These are phyloP conservation scores for Channa argus DNA, from an alignment of 2,113 vertebrate species.

Conservation along the genomic window DNA sequence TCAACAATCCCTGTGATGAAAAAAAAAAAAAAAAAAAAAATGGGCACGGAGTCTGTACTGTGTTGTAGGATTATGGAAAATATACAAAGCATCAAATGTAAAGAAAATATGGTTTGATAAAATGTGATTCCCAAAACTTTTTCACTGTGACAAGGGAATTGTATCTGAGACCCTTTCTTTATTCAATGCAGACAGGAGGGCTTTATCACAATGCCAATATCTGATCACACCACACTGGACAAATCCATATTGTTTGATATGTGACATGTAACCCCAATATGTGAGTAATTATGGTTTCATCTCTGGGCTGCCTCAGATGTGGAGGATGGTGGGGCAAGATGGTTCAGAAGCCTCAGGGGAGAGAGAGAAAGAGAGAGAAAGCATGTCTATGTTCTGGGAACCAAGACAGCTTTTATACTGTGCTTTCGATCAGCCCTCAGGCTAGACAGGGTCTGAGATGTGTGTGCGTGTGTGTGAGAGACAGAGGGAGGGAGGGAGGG, in stretches of 20 bases:
- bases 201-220: slow-evolving; percentile 61
- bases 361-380: slow-evolving; percentile 1
- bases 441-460: slow-evolving; percentile 5
- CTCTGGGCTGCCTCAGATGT: slow-evolving; percentile 56
- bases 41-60: not conserved
- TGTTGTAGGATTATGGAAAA: slow-evolving; percentile 5
- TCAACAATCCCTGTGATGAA: slow-evolving; percentile 10
- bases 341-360: slow-evolving; percentile 42
- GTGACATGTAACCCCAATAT: slow-evolving; percentile 70
- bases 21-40: slow-evolving; percentile 1
- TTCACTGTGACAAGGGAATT: not conserved
- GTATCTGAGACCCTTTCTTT: slow-evolving; percentile 16
- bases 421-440: slow-evolving; percentile 54
- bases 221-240: slow-evolving; percentile 49
- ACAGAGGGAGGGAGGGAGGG: no score
- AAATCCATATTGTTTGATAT: slow-evolving; percentile 73
- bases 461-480: slow-evolving; percentile 9
- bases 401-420: slow-evolving; percentile 53
- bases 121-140: slow-evolving; percentile 38
- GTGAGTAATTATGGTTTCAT: slow-evolving; percentile 69
- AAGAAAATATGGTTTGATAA: slow-evolving; percentile 10
- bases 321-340: slow-evolving; percentile 49
- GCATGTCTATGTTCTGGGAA: slow-evolving; percentile 45
- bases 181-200: slow-evolving; percentile 8
- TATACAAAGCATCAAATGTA: slow-evolving; percentile 20